These are phyloP conservation scores for Sminthurides bifidus DNA, from an alignment of 1,140 invertebrate genomes.

Conservation along the genomic window DNA sequence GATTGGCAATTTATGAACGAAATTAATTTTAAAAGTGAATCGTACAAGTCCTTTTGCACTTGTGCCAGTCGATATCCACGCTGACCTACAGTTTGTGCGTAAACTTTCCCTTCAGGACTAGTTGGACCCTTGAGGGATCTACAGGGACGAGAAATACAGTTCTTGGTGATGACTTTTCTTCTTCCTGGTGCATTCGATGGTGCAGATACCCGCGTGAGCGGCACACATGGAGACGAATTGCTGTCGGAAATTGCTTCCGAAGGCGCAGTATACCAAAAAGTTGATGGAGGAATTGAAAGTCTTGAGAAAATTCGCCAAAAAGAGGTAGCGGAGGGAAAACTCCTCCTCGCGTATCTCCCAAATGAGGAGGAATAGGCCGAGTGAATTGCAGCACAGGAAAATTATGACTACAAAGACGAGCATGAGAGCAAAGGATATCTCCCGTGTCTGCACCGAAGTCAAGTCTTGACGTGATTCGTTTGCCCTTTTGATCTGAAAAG, in stretches of 20 bases:
- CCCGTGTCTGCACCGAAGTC: conserved; percentile 65
- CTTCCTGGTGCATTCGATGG: conserved; percentile 44
- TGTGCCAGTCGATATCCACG: too few species aligned
- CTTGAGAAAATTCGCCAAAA: conserved; percentile 1
- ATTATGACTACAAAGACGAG: conserved; percentile 73
- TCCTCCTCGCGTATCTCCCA: background rate
- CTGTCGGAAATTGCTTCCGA: conserved; percentile 3
- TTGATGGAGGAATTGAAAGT: conserved; percentile 8
- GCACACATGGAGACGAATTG: conserved; percentile 44
- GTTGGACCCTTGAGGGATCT: too few species aligned
- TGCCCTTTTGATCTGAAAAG: conserved; percentile 59
- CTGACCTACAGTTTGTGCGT: too few species aligned
- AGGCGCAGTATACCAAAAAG: conserved; percentile 4
- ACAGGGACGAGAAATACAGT: background rate
- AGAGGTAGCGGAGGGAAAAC: background rate
- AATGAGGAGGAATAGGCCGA: background rate
- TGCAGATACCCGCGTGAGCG: too few species aligned
- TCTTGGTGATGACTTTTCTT: background rate
- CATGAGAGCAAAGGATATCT: conserved; percentile 86
- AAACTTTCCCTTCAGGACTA: too few species aligned
- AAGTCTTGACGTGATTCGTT: conserved; percentile 67
- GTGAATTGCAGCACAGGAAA: conserved; percentile 4
- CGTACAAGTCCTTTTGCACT: too few species aligned
- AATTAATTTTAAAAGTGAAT: too few species aligned
- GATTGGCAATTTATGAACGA: too few species aligned